These are phyloP conservation scores for Paralinhomoeus sp. DNA, from an alignment of 2,888 invertebrate species.

Conservation along the genomic window DNA sequence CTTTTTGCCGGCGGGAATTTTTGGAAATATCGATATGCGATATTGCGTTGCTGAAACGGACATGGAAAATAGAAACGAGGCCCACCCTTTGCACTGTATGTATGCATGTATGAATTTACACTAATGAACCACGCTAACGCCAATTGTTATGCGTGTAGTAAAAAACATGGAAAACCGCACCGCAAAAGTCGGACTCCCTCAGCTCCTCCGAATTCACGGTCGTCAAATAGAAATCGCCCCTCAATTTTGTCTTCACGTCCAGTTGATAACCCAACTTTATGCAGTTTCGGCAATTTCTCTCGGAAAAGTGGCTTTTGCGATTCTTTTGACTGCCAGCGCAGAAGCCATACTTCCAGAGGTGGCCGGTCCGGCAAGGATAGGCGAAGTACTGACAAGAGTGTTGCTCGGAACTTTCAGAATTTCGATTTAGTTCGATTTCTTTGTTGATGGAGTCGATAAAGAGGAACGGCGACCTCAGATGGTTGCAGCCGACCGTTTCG, in stretches of 20 bases:
- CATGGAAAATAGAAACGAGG: too few relatives aligned
- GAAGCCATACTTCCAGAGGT: conserved; percentile 51
- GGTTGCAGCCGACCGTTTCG: conserved; percentile 51
- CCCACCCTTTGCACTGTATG: too few relatives aligned
- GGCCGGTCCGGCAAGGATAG: conserved; percentile 53
- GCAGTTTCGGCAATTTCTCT: neutral
- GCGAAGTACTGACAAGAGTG: conserved; percentile 52
- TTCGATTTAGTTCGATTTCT: too few relatives aligned
- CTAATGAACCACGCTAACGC: too few relatives aligned
- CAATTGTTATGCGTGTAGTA: too few relatives aligned
- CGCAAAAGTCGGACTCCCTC: neutral
- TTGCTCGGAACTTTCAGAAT: too few relatives aligned
- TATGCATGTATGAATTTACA: too few relatives aligned
- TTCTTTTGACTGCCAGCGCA: too few relatives aligned
- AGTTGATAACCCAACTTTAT: neutral
- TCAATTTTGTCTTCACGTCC: neutral
- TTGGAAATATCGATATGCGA: too few relatives aligned
- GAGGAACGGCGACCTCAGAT: conserved; percentile 56
- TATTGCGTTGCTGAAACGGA: too few relatives aligned
- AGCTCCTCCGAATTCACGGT: neutral
- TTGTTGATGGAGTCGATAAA: conserved; percentile 56
- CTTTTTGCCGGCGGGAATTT: too few relatives aligned
- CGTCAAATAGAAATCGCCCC: neutral
- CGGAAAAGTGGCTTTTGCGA: too few relatives aligned
- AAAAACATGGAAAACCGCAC: neutral